phyloP scores from a whole-genome alignment of 92 coral and sea anemone species.

The Palythoa heliodiscus region DNA sequence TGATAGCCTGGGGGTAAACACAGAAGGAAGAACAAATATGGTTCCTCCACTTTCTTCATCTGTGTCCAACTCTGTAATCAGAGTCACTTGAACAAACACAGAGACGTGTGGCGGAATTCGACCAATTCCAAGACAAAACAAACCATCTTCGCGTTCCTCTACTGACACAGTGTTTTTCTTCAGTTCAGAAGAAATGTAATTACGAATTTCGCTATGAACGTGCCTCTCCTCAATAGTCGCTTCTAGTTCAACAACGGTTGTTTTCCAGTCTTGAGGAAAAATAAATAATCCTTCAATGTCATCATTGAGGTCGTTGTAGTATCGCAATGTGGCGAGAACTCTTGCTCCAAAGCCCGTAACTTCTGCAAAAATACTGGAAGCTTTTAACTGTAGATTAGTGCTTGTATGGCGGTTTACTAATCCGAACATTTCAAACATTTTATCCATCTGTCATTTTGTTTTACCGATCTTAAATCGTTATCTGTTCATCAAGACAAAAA shows the following conservation, averaged over 20 bases:
- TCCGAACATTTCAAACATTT: constrained; percentile 72
- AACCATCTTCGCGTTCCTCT: constrained; percentile 81
- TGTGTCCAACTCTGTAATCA: constrained; percentile 85
- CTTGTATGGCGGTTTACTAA: constrained; percentile 77
- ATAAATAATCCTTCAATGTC: constrained; percentile 86
- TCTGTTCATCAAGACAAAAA: constrained; percentile 24
- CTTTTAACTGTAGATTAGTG: constrained; percentile 71
- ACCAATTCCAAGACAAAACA: constrained; percentile 84
- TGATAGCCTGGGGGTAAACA: constrained; percentile 84
- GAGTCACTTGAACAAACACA: constrained; percentile 89
- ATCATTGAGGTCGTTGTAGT: constrained; percentile 83
- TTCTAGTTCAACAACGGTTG: constrained; percentile 84
- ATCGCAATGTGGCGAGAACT: constrained; percentile 82
- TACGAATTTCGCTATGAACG: constrained; percentile 73
- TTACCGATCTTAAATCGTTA: not conserved
- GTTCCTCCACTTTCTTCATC: constrained; percentile 81
- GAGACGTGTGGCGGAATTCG: constrained; percentile 89
- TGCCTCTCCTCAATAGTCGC: constrained; percentile 90
- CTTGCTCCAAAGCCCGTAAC: constrained; percentile 96
- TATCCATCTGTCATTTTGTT: constrained; percentile 3
- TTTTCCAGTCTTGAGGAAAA: constrained; percentile 88
- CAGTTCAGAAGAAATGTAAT: constrained; percentile 41
- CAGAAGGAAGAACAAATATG: constrained; percentile 85
- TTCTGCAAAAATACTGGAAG: constrained; percentile 93
- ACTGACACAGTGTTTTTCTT: constrained; percentile 66